Evolutionary conservation across 2,797 vertebrate genomes (phyloP).

Genomic region (Lutjanus argentimaculatus): DNA sequence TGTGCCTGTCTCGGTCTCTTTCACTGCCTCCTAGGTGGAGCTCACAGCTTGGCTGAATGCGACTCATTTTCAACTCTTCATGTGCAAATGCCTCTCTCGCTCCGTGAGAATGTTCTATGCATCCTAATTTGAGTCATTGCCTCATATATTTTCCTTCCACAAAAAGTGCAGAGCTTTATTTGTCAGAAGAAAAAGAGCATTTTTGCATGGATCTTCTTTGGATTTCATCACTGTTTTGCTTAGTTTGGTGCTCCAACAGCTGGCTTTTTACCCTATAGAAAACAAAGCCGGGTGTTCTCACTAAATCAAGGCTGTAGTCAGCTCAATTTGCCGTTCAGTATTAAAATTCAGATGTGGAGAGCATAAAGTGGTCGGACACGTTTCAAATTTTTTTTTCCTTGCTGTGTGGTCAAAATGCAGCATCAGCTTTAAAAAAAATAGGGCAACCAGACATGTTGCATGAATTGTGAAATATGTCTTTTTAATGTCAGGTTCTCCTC

Average conservation of each 20-base stretch:
- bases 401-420: conserved; percentile 18
- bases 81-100: conserved; percentile 82
- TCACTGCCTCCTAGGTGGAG: conserved; percentile 84
- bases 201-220: conserved; percentile 55
- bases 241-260: conserved; percentile 55
- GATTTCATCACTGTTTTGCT: conserved; percentile 57
- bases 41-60: conserved; percentile 84
- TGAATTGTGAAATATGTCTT: conserved; percentile 22
- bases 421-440: conserved; percentile 21
- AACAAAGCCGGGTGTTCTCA: conserved; percentile 24
- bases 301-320: conserved; percentile 35
- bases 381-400: conserved; percentile 5
- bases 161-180: conserved; percentile 68
- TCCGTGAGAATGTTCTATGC: conserved; percentile 76
- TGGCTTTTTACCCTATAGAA: conserved; percentile 48
- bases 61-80: conserved; percentile 85
- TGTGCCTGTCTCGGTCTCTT: conserved; percentile 79
- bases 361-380: neutral
- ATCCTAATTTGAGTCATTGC: conserved; percentile 81
- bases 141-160: conserved; percentile 69
- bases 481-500: conserved; percentile 12
- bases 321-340: conserved; percentile 23
- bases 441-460: conserved; percentile 5
- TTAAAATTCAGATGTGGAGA: conserved; percentile 25
- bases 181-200: conserved; percentile 46